phyloP scores from a whole-genome alignment of 2,113 vertebrate species.

The Indicator maculatus region DNA sequence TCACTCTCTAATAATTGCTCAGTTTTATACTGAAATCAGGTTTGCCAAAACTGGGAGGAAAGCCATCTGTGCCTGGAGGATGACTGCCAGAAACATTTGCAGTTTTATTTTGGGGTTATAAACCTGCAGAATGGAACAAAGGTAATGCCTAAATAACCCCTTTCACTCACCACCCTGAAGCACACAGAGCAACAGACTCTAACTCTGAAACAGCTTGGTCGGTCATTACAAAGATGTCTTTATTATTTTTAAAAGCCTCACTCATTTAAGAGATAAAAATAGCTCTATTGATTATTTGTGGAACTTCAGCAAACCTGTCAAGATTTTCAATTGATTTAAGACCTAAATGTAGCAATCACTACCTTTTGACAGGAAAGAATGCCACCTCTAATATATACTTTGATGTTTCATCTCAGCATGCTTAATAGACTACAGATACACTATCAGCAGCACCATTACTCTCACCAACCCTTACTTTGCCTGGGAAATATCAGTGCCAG shows the following conservation, averaged over 20 bases:
- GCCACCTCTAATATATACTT: constrained; percentile 25
- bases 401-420: constrained; percentile 25
- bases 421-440: constrained; percentile 58
- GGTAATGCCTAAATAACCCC: constrained; percentile 27
- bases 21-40: constrained; percentile 55
- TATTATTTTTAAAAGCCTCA: constrained; percentile 51
- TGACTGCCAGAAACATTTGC: constrained; percentile 54
- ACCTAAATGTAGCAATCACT: constrained; percentile 38
- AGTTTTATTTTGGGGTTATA: constrained; percentile 58
- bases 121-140: constrained; percentile 55
- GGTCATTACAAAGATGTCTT: constrained; percentile 40
- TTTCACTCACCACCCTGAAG: constrained; percentile 7
- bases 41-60: constrained; percentile 64
- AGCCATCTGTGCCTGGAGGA: constrained; percentile 45
- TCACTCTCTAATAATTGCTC: constrained; percentile 72
- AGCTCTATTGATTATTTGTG: constrained; percentile 17
- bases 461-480: neutral
- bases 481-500: constrained; percentile 14
- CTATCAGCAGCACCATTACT: neutral
- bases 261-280: constrained; percentile 32
- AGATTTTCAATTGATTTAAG: constrained; percentile 46
- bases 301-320: constrained; percentile 50
- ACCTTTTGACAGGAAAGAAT: constrained; percentile 12
- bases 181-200: neutral
- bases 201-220: constrained; percentile 9